Evolutionary conservation across 2,113 vertebrate genomes (phyloP), one percentile per base, ranked within the genome.

Genomic region (Burhinus bistriatus): DNA sequence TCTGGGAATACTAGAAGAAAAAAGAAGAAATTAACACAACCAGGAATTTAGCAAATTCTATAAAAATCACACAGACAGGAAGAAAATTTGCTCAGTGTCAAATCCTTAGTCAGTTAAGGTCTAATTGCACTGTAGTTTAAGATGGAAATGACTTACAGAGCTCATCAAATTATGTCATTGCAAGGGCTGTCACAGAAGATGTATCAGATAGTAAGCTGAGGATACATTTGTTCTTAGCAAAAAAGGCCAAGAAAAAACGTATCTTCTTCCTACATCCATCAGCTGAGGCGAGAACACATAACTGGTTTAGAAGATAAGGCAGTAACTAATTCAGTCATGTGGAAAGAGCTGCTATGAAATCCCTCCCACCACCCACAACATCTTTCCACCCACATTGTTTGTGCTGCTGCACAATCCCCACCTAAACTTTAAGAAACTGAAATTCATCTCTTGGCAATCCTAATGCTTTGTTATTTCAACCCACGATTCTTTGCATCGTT

Each of bases 361-460:
- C 94, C 95, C 95, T 96, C 96, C 95, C 93, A 96, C 94, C 96
- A 96, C 97, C 94, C 95, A 97, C 95, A 88, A 95, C 82, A 96
- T 96, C 95, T 93, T 96, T 94, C 82, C 93, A 91, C 96, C 96
- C 95, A 97, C 97, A 78, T 88, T 97, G 95, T 97, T 97, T 97
- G 93, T 95, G 90, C 97, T 97, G 87, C 91, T 70, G 78, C 76
- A 96, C 84, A 96, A 95, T 93, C 94, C 59, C 96, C 93, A 92
- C 84, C 91, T 96, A 97, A 97, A 97, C 89, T 97, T 95, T 77
- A 78, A 94, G 91, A 93, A 97, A 97, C 84, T 91, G 95, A 97
- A 97, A 97, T 95, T 90, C 71, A 94, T 95, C 89, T 94, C 82
- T 95, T 94, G 87, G 84, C 91, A 97, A 32, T 94, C 64, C 89